Conservation (phyloP, 2,113 vertebrate genomes). For the Casuarius casuarius region DNA sequence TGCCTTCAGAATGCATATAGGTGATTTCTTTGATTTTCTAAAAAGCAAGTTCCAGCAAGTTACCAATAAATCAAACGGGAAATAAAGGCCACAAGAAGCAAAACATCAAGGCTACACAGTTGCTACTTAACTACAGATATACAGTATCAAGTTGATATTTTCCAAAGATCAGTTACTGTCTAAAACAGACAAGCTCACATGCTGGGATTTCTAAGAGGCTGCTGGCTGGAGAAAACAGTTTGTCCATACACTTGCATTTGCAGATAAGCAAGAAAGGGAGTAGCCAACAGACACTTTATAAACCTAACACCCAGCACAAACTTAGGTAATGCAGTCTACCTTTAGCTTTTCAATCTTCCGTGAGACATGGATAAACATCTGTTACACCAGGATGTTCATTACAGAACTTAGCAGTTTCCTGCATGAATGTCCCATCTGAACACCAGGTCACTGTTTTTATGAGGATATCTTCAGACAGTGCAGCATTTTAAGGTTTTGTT, state of each 20-base stretch:
- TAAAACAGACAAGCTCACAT: not conserved
- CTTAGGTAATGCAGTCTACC: not conserved
- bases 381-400: not conserved
- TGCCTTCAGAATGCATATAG: conserved; percentile 98
- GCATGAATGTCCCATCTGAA: not conserved
- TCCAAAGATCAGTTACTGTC: not conserved
- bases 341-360: not conserved
- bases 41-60: not conserved
- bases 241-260: not conserved
- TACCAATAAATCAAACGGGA: not conserved
- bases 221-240: not conserved
- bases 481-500: not conserved
- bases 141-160: not conserved
- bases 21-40: conserved; percentile 99
- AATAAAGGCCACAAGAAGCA: not conserved
- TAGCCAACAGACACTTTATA: not conserved
- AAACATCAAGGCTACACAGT: not conserved
- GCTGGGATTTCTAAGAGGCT: not conserved
- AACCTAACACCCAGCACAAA: not conserved
- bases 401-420: not conserved
- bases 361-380: fast-evolving
- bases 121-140: not conserved
- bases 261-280: not conserved
- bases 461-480: not conserved
- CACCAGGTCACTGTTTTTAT: not conserved